Conservation (phyloP, 2,888 invertebrate genomes). For the Limnephilus auricula region DNA sequence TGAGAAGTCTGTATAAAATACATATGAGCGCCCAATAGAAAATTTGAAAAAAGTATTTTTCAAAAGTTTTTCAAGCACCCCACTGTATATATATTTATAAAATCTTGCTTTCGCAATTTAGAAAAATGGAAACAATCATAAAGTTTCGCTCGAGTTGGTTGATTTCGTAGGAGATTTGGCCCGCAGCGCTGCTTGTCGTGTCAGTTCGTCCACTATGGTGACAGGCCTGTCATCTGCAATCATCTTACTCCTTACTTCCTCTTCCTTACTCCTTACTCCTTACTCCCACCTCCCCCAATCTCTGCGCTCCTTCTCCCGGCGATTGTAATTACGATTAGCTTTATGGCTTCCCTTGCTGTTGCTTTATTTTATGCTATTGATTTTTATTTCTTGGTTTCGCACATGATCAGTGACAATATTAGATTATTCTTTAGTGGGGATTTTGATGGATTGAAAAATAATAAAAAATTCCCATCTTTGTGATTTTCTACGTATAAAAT, state of each 20-base stretch:
- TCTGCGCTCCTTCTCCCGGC: neutral
- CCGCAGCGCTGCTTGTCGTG: neutral
- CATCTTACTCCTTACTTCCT: neutral
- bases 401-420: neutral
- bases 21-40: too few species aligned
- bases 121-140: neutral
- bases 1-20: too few species aligned
- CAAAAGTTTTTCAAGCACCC: too few species aligned
- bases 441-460: too few species aligned
- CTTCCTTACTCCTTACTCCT: too few species aligned
- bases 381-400: neutral
- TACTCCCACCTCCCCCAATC: neutral
- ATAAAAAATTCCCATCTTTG: too few species aligned
- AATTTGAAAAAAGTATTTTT: too few species aligned
- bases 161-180: slow-evolving; percentile 2
- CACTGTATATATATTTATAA: neutral
- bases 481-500: too few species aligned
- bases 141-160: neutral
- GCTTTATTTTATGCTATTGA: neutral
- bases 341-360: neutral
- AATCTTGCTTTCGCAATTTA: neutral
- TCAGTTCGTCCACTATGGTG: slow-evolving; percentile 12
- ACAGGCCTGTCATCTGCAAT: slow-evolving; percentile 5
- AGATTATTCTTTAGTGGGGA: too few species aligned
- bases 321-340: slow-evolving; percentile 5